phyloP scores from a whole-genome alignment of 2,797 vertebrate genomes.

The Rachycentron canadum region DNA sequence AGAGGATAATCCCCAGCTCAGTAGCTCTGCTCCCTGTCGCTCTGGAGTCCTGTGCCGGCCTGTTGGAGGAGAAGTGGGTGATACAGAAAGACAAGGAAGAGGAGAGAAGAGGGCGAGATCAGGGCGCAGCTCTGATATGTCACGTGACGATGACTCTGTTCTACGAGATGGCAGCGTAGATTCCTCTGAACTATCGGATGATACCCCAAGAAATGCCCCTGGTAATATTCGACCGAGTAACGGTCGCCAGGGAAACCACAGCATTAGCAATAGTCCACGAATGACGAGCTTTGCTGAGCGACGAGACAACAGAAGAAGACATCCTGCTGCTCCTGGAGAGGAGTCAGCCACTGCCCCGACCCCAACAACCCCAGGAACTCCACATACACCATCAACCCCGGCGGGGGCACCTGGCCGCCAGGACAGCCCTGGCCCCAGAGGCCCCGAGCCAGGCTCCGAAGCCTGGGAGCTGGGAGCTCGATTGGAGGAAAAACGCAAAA shows the following conservation, averaged over 20 bases:
- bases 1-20: constrained; percentile 72
- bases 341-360: constrained; percentile 56
- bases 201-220: constrained; percentile 71
- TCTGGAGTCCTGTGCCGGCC: constrained; percentile 75
- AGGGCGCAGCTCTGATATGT: constrained; percentile 62
- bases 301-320: constrained; percentile 85
- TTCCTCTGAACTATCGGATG: constrained; percentile 86
- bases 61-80: constrained; percentile 59
- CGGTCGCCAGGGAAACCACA: constrained; percentile 61
- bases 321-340: constrained; percentile 72
- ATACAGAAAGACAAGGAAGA: constrained; percentile 49
- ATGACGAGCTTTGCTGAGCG: constrained; percentile 95
- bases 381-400: constrained; percentile 68
- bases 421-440: constrained; percentile 73
- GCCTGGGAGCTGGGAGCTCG: constrained; percentile 90
- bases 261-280: constrained; percentile 77
- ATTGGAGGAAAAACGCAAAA: constrained; percentile 92
- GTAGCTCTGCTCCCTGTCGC: constrained; percentile 82
- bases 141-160: constrained; percentile 85
- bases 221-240: constrained; percentile 76
- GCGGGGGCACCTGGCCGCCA: constrained; percentile 62
- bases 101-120: constrained; percentile 56
- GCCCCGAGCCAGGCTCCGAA: constrained; percentile 86
- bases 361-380: constrained; percentile 67
- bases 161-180: constrained; percentile 85